Evolutionary conservation across 2,888 invertebrate genomes (phyloP).

Genomic region (Rapana venosa): DNA sequence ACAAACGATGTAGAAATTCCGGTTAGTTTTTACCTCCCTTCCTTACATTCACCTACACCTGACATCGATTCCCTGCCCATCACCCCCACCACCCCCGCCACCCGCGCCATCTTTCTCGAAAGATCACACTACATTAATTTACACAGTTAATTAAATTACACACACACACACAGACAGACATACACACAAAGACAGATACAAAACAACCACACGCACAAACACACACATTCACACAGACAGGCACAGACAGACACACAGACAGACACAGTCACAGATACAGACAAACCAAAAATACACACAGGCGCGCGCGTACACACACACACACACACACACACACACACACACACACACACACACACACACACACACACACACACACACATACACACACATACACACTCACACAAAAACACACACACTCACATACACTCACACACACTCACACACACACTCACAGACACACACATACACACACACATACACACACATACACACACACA

Average conservation of each 20-base stretch:
- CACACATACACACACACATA: conserved; percentile 6
- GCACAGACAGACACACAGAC: not conserved
- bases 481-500: not conserved
- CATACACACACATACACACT: conserved; percentile 22
- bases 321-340: not conserved
- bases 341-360: not conserved
- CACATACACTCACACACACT: conserved; percentile 21
- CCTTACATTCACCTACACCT: too few species aligned
- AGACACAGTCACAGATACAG: not conserved
- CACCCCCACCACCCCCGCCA: too few species aligned
- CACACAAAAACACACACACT: not conserved
- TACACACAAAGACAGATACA: not conserved
- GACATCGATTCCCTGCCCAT: too few species aligned
- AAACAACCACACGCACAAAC: not conserved
- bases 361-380: not conserved
- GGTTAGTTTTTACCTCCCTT: too few species aligned
- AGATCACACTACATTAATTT: too few species aligned
- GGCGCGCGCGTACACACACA: not conserved
- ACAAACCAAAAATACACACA: not conserved
- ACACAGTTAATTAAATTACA: too few species aligned
- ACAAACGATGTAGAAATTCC: too few species aligned
- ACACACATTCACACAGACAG: not conserved
- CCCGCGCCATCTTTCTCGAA: too few species aligned
- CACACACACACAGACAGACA: not conserved
- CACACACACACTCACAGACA: conserved; percentile 21